phyloP scores from a whole-genome alignment of 1,140 invertebrate species.

The Phymorhynchus buccinoides region DNA sequence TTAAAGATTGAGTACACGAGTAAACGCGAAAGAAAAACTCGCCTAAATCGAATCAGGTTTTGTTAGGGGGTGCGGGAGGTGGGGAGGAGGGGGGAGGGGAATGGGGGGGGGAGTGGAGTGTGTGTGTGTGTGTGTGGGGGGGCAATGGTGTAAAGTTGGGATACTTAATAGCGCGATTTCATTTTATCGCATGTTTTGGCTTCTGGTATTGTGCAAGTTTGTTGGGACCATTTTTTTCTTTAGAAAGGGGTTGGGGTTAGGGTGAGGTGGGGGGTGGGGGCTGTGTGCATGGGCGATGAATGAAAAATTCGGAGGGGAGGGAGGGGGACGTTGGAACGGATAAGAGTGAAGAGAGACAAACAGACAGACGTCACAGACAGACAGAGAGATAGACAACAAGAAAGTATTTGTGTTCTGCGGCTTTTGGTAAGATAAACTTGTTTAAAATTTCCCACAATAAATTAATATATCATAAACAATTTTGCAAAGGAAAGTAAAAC shows the following conservation, averaged over 20 bases:
- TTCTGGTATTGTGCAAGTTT: constrained; percentile 29
- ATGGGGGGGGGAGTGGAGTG: constrained; percentile 48
- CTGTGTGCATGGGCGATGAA: neutral
- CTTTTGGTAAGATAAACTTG: no score
- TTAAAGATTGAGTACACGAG: constrained; percentile 52
- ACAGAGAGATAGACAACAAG: neutral
- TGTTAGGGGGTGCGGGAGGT: no score
- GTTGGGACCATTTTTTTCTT: neutral
- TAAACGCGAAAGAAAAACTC: constrained; percentile 52
- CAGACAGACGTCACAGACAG: neutral
- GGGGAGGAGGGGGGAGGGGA: no score
- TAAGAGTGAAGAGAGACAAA: neutral
- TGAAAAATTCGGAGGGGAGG: neutral
- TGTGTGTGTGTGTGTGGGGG: no score
- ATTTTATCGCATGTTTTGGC: no score
- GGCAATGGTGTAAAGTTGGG: no score
- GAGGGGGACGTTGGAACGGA: neutral
- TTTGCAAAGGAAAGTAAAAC: no score
- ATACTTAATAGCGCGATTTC: no score
- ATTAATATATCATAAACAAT: no score
- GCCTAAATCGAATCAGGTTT: constrained; percentile 44
- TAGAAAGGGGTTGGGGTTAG: constrained; percentile 38
- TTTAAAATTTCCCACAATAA: no score
- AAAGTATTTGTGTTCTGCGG: no score
- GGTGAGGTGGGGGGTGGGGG: constrained; percentile 22